A percentile compares a stretch with the other conserved stretches of the same genome.
Conservation (phyloP, 2,113 vertebrate genomes). For the Tringa solitaria region DNA sequence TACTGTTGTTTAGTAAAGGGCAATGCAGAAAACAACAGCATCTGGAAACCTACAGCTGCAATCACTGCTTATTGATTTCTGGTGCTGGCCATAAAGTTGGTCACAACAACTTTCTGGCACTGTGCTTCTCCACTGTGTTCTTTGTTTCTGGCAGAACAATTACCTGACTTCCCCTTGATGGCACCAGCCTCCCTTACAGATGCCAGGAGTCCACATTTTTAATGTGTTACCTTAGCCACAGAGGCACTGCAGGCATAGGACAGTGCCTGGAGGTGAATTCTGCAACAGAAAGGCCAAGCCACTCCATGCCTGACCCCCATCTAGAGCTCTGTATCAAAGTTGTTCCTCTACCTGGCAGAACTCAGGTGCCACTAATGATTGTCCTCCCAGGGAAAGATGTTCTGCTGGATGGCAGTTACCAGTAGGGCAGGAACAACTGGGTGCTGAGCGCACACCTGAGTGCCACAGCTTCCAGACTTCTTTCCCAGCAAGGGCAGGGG, state of each 20-base stretch:
- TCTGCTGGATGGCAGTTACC: neutral
- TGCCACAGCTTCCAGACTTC: neutral
- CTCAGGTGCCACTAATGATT: neutral
- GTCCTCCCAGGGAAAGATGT: neutral
- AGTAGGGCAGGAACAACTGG: neutral
- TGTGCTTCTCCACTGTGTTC: neutral
- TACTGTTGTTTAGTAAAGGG: neutral
- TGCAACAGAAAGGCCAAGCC: neutral
- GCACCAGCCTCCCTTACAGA: neutral
- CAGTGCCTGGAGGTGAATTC: neutral
- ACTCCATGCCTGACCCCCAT: fast-evolving
- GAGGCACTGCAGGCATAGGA: neutral
- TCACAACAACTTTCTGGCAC: neutral
- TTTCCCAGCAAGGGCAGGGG: neutral
- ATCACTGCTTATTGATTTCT: neutral
- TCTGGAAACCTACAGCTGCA: neutral
- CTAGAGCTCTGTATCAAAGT: neutral
- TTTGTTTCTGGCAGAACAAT: neutral
- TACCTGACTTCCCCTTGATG: fast-evolving
- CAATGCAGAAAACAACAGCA: neutral
- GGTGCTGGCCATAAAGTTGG: neutral
- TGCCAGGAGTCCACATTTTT: neutral
- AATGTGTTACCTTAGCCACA: neutral
- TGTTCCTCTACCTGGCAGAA: neutral
- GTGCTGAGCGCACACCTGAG: neutral